A percentile compares a stretch with the other conserved stretches of the same genome.
phyloP scores from a whole-genome alignment of 2,113 vertebrate species.

The Ciconia stormi region DNA sequence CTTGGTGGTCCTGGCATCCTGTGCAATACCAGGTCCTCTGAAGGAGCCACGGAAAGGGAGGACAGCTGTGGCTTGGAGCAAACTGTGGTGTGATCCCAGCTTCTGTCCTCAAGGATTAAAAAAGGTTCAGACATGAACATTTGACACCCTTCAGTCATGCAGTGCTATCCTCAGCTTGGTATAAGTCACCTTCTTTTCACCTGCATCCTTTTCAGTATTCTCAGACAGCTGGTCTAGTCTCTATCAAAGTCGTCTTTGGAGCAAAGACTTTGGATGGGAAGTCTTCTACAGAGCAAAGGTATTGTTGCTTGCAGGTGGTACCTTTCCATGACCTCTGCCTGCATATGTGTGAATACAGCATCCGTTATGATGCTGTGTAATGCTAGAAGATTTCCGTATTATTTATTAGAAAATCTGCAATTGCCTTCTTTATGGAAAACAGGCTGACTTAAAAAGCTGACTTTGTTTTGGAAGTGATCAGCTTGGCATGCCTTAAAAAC shows the following conservation, averaged over 20 bases:
- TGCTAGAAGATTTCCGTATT: neutral
- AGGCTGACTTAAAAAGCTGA: neutral
- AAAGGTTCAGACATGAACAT: fast-evolving
- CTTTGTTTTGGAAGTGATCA: neutral
- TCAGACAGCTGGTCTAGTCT: neutral
- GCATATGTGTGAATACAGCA: neutral
- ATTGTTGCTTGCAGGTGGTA: neutral
- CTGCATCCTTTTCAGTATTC: neutral
- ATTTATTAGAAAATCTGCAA: neutral
- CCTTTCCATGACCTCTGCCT: neutral
- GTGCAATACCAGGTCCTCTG: neutral
- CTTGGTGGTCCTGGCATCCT: fast-evolving
- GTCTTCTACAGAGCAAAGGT: neutral
- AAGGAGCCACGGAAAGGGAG: neutral
- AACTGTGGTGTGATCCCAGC: neutral
- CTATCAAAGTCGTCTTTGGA: neutral
- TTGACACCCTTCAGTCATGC: neutral
- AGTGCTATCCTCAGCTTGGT: neutral
- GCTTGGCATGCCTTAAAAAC: neutral
- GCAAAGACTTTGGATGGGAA: neutral
- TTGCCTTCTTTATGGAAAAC: neutral
- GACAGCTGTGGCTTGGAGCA: neutral
- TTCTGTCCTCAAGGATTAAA: neutral
- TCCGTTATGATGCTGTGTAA: neutral
- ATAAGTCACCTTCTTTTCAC: neutral